Base-by-base conservation (phyloP, 1,140 invertebrate species). In the Sycobia sp. region DNA sequence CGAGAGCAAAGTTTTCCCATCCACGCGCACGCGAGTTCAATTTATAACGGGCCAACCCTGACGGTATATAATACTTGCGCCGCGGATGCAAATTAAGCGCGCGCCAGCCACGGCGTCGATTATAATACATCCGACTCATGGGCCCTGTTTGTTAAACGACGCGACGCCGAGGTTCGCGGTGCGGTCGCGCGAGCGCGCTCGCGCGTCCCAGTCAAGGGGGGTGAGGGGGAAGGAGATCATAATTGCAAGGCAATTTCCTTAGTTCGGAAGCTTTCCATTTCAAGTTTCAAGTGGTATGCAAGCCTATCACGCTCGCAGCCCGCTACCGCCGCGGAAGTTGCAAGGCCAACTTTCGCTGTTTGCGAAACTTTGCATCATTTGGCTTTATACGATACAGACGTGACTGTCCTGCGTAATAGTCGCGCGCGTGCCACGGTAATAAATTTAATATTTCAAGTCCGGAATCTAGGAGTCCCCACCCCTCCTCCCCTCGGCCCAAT, bases 231-330 rank as follows among this genome's bases (percentile, higher is more conserved):
- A n/a, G 69, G 67, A 69, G 69, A 74, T 69, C 43, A 59, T 74
- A 74, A 75, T 75, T 73, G 69, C 68, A 69, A 67, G 69, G 54
- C 49, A 62, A 25, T 67, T 66, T 68, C 67, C 61, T 60, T 14
- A n/a, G 43, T 63, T 59, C 61, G 65, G 63, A 54, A 63, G 58
- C 51, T 68, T 63, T 47, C 23, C 44, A 27, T 25, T 23, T 22
- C 32, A 38, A 53, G 34, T 53, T 39, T 23, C 50, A 14, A 53
- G 34, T 36, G 16, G 34, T 22, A 38, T 23, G n/a, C 10, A 13
- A 38, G 44, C 44, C 44, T 47, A 47, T 27, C 41, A 20, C 20
- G 18, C 16, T 11, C 3, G 23, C 14, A 11, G 44, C 14, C 22
- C 4, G 2, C 44, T n/a, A 23, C n/a, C n/a, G 44, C 23, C 41